phyloP scores from a whole-genome alignment of 2,888 invertebrate species.

The Hypercompe scribonia region DNA sequence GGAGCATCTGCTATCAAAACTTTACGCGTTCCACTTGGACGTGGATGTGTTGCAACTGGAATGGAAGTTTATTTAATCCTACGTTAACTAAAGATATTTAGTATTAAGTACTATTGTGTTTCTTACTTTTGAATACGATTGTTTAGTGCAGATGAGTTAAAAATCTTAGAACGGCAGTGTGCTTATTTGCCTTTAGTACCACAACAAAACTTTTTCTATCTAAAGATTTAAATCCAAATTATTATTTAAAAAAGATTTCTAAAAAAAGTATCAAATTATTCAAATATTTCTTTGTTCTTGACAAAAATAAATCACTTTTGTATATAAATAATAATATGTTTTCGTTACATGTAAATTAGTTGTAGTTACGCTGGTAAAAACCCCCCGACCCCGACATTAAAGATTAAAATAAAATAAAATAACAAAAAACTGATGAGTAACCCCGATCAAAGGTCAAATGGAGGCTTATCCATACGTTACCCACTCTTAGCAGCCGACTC shows the following conservation, averaged over 20 bases:
- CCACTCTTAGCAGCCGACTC: slow-evolving; percentile 29
- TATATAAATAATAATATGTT: too few relatives aligned
- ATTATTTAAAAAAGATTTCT: background rate
- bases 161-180: background rate
- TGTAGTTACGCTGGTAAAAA: background rate
- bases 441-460: slow-evolving; percentile 1
- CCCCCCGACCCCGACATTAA: background rate
- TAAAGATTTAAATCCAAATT: background rate
- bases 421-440: background rate
- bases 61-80: slow-evolving; percentile 16
- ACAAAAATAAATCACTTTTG: background rate
- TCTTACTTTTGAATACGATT: background rate
- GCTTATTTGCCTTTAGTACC: background rate
- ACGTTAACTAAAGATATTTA: background rate
- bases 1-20: slow-evolving; percentile 73
- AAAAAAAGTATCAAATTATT: background rate
- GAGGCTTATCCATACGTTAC: slow-evolving; percentile 34
- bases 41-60: slow-evolving; percentile 32
- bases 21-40: slow-evolving; percentile 55
- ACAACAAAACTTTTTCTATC: background rate
- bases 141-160: background rate
- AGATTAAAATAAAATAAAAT: background rate
- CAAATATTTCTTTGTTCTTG: background rate
- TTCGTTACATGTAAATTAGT: too few relatives aligned
- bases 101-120: background rate